Evolutionary conservation across 2,797 vertebrate species (phyloP), one percentile per base, ranked within the genome.

Genomic region (Dendrocincla fuliginosa): DNA sequence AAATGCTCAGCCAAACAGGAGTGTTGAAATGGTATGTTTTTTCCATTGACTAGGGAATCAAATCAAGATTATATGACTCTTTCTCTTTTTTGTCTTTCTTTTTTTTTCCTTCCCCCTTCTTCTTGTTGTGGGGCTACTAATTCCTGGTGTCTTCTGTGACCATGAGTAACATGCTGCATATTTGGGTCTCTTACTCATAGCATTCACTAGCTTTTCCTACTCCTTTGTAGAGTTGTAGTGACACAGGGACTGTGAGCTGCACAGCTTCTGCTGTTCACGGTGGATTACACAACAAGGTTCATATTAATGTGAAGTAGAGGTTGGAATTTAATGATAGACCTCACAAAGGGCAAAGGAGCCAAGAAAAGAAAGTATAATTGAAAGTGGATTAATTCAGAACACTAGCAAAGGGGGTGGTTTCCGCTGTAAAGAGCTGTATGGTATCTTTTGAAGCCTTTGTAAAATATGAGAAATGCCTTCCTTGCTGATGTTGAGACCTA

Each of bases 391-490:
- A 82, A 60, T 92, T 77, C 23, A 83, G 57, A 87, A 16, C 23
- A 89, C 52, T 63, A 28, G 44, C 59, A 87, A 84, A 17, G 32
- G 12, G 2, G 7, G 14, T 77, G 20, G 23, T 87, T 89, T 87
- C 79, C 63, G 1, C 76, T 91, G 35, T 80, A 23, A 80, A 83
- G 1, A 0, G 20, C 83, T 87, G 71, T 16, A 41, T 47, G n/a
- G 44, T 89, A 37, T 80, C 60, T 94, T 85, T 44, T 91, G 73
- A 93, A 70, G 33, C 82, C 59, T 95, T 77, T 70, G 35, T 70
- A 85, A 91, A 93, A 65, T 50, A 60, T 2, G 24, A 49, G 88
- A 85, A 87, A 80, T 80, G 28, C 56, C 33, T 91, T 89, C 68
- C 37, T 90, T 41, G 35, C 64, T 7, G 3, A 44, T 70, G 53